phyloP scores from a whole-genome alignment of 2,888 invertebrate species.

The Lucinisca nassula region DNA sequence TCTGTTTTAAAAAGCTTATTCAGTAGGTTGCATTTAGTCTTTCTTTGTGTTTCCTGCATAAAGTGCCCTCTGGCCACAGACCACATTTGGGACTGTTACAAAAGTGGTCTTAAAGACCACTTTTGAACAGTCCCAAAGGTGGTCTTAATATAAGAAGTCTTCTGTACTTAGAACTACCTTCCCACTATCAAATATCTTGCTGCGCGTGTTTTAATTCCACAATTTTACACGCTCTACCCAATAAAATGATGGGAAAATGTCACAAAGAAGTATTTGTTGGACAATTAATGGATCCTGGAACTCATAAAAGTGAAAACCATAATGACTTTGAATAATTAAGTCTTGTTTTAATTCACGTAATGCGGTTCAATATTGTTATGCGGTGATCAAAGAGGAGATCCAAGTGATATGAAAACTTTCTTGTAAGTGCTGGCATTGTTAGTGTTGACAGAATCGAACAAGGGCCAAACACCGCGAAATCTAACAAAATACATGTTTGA shows the following conservation, averaged over 20 bases:
- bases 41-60: no score
- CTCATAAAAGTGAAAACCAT: not conserved
- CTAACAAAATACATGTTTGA: no score
- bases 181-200: not conserved
- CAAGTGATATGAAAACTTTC: not conserved
- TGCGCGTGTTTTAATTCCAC: not conserved
- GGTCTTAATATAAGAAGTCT: no score
- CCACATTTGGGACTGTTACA: no score
- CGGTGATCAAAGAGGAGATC: slow-evolving; percentile 8
- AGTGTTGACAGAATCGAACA: not conserved
- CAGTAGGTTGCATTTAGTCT: no score
- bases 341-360: slow-evolving; percentile 19
- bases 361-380: not conserved
- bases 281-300: not conserved
- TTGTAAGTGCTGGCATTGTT: not conserved
- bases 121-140: no score
- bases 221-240: not conserved
- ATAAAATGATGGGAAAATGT: slow-evolving; percentile 3
- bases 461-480: no score
- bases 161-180: not conserved
- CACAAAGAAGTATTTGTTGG: not conserved
- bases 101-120: no score
- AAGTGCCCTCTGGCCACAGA: no score
- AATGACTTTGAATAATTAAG: slow-evolving; percentile 7
- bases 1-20: no score